phyloP scores from a whole-genome alignment of 2,888 invertebrate species.

The Volucella zonaria region DNA sequence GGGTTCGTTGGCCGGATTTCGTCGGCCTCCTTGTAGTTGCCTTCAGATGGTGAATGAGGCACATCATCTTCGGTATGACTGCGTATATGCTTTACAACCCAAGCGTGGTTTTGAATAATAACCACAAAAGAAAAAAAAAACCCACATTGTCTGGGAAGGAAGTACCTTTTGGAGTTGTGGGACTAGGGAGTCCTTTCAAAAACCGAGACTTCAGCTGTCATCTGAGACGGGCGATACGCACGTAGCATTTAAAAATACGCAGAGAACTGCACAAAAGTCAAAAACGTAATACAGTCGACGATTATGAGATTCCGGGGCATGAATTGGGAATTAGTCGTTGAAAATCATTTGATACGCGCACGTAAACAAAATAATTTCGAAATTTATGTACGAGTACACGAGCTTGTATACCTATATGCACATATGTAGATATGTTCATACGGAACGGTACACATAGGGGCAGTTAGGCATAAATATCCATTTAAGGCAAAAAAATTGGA shows the following conservation, averaged over 20 bases:
- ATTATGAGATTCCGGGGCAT: slow-evolving; percentile 63
- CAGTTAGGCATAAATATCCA: slow-evolving; percentile 44
- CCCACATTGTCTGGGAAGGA: slow-evolving; percentile 12
- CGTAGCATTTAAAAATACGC: slow-evolving; percentile 55
- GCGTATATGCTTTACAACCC: slow-evolving; percentile 57
- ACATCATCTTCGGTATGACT: slow-evolving; percentile 66
- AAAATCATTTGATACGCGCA: slow-evolving; percentile 63
- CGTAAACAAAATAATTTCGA: slow-evolving; percentile 65
- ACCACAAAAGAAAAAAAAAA: slow-evolving; percentile 45
- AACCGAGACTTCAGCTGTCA: no score
- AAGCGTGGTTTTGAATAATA: slow-evolving; percentile 71
- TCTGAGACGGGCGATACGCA: slow-evolving; percentile 33
- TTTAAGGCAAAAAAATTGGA: background rate
- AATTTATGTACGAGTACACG: slow-evolving; percentile 48
- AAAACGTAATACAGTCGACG: slow-evolving; percentile 53
- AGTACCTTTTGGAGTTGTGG: background rate
- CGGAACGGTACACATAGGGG: slow-evolving; percentile 21
- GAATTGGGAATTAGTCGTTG: slow-evolving; percentile 59
- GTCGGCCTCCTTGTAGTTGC: slow-evolving; percentile 31
- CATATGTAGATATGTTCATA: slow-evolving; percentile 19
- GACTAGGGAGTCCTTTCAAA: no score
- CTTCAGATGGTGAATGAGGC: slow-evolving; percentile 63
- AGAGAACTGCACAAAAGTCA: slow-evolving; percentile 41
- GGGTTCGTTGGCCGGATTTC: background rate
- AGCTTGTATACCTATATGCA: slow-evolving; percentile 29